phyloP scores from a whole-genome alignment of 2,797 vertebrate species.

The Poeciliopsis paucimaculata region DNA sequence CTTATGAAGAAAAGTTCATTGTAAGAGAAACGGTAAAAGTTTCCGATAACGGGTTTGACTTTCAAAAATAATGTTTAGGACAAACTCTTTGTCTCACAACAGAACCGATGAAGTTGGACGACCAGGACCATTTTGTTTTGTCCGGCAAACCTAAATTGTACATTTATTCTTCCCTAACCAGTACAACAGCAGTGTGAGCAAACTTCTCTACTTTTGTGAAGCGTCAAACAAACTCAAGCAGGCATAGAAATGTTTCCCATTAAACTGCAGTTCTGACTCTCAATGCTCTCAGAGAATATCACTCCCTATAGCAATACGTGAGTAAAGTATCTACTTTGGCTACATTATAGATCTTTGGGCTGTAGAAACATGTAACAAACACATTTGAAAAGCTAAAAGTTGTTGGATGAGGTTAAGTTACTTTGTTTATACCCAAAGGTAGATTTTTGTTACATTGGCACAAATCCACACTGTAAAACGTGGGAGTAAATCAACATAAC shows the following conservation, averaged over 20 bases:
- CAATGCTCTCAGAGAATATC: neutral
- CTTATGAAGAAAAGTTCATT: neutral
- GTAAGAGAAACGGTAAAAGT: neutral
- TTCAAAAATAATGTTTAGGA: neutral
- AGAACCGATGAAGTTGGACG: neutral
- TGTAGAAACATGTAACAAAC: neutral
- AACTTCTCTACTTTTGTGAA: too few relatives aligned
- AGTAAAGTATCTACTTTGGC: neutral
- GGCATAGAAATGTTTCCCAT: neutral
- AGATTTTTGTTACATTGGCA: too few relatives aligned
- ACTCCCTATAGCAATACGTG: neutral
- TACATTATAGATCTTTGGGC: neutral
- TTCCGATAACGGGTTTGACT: neutral
- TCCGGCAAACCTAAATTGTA: neutral
- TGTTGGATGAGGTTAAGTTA: neutral
- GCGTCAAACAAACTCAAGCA: neutral
- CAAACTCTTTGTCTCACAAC: neutral
- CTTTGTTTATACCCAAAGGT: too few relatives aligned
- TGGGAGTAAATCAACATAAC: too few relatives aligned
- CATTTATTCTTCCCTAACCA: neutral
- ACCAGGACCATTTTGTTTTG: neutral
- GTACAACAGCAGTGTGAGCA: neutral
- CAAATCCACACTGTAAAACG: too few relatives aligned
- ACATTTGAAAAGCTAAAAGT: neutral
- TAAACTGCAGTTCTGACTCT: neutral